Base-by-base conservation (phyloP, 2,797 vertebrate species). In the Sarcophilus harrisii region DNA sequence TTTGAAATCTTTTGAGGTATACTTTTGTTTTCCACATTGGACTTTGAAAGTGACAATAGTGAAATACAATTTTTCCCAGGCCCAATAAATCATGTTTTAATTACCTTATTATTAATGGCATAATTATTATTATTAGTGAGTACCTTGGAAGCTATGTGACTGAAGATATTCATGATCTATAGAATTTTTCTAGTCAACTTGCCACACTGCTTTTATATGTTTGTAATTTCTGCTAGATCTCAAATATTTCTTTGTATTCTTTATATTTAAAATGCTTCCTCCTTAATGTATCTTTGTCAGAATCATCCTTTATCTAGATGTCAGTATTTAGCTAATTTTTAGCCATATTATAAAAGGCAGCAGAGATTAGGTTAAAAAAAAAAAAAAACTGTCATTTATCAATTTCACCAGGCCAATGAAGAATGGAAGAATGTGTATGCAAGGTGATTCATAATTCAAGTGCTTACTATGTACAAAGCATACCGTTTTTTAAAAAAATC, bases 221-320 rank as follows among this genome's bases (percentile, higher is more conserved):
- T 11, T 94, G 52, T 89, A 32, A 90, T 96, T 97, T 55, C 95
- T 92, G 29, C 13, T 29, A 60, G 73, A 52, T 57, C 54, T 12
- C 49, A 90, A 90, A 57, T 16, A 4, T 55, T 55, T 16, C 4
- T 55, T 55, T 5, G 28, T 30, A 58, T 57, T 62, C 54, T 90
- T 12, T 96, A n/a, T 54, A n/a, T 95, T 93, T 92, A 57, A 96
- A 93, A 66, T 12, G 16, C 49, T 91, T 66, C 45, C n/a, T 91
- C 91, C 21, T 1, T 24, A 29, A 14, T 55, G 58, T 5, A 52
- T 91, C 32, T 55, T 45, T 92, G 54, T 87, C 57, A 57, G 13
- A n/a, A 27, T 58, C 16, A 30, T 52, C 91, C 90, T 93, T 58
- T 90, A 24, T 32, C 45, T 49, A 28, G 11, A 57, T 32, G 11